Percentiles rank a stretch among this genome's conserved stretches.
Evolutionary conservation across 2,888 invertebrate genomes (phyloP).

Genomic region (Pecten maximus): DNA sequence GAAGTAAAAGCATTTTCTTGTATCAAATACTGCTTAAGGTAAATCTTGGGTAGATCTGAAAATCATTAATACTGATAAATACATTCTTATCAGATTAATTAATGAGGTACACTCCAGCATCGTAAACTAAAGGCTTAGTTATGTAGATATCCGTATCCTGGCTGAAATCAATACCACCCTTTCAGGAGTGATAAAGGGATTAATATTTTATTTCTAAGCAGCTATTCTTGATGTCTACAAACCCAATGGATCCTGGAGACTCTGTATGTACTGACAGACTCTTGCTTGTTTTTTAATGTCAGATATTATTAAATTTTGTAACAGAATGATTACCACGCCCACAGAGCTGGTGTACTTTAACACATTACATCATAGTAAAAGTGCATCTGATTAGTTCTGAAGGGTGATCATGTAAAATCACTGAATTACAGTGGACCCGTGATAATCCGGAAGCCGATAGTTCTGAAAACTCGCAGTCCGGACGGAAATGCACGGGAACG

Average conservation of each 20-base stretch:
- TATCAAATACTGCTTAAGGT: too few relatives aligned
- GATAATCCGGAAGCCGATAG: too few relatives aligned
- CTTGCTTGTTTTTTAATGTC: not conserved
- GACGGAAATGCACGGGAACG: too few relatives aligned
- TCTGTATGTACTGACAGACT: not conserved
- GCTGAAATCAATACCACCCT: constrained; percentile 2
- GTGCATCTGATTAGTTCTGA: too few relatives aligned
- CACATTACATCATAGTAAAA: too few relatives aligned
- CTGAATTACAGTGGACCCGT: too few relatives aligned
- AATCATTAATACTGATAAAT: not conserved
- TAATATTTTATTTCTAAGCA: constrained; percentile 8
- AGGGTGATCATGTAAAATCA: too few relatives aligned
- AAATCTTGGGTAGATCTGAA: not conserved
- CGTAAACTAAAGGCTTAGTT: not conserved
- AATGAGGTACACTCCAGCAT: not conserved
- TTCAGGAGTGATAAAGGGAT: not conserved
- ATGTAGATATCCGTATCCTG: not conserved
- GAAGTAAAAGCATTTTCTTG: not conserved
- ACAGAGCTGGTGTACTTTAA: too few relatives aligned
- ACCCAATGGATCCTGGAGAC: not conserved
- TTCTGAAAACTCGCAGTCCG: too few relatives aligned
- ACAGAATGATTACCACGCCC: too few relatives aligned
- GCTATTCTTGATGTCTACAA: not conserved
- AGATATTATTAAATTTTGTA: too few relatives aligned
- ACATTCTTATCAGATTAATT: not conserved